Percentiles rank a stretch among this genome's conserved stretches.
Evolutionary conservation across 2,797 vertebrate species (phyloP).

Genomic region (Eulemur rubriventer): DNA sequence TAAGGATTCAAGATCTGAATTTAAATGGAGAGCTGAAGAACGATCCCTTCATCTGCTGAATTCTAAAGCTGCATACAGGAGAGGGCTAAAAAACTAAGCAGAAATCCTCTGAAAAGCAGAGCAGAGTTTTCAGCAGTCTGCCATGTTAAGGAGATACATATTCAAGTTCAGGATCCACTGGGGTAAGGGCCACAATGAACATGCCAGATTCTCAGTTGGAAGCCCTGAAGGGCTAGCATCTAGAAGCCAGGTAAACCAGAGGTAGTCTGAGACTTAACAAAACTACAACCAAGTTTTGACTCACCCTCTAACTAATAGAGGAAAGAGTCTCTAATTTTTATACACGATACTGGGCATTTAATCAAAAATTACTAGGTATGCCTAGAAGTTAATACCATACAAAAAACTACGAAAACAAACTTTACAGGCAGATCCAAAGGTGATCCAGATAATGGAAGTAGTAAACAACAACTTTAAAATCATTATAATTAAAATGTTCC

Average conservation of each 20-base stretch:
- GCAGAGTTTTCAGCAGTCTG: background rate
- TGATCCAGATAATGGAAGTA: background rate
- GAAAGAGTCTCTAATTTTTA: background rate
- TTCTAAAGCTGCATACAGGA: background rate
- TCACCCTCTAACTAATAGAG: background rate
- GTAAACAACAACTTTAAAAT: background rate
- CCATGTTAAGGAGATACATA: background rate
- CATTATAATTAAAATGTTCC: background rate
- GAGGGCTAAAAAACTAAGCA: background rate
- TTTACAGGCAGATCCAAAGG: background rate
- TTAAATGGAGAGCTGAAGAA: background rate
- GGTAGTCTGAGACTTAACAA: background rate
- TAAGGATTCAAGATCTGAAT: background rate
- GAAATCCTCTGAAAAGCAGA: background rate
- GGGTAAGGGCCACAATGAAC: background rate
- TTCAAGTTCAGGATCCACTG: background rate
- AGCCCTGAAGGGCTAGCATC: background rate
- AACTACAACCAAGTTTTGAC: background rate
- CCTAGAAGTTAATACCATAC: background rate
- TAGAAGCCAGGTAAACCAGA: background rate
- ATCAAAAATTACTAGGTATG: background rate
- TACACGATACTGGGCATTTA: background rate
- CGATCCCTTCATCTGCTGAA: background rate
- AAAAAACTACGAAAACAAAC: background rate
- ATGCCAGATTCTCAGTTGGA: background rate